Percentiles rank a stretch among this genome's conserved stretches.
Conservation (phyloP, 1,140 invertebrate genomes). For the Capitella teleta region DNA sequence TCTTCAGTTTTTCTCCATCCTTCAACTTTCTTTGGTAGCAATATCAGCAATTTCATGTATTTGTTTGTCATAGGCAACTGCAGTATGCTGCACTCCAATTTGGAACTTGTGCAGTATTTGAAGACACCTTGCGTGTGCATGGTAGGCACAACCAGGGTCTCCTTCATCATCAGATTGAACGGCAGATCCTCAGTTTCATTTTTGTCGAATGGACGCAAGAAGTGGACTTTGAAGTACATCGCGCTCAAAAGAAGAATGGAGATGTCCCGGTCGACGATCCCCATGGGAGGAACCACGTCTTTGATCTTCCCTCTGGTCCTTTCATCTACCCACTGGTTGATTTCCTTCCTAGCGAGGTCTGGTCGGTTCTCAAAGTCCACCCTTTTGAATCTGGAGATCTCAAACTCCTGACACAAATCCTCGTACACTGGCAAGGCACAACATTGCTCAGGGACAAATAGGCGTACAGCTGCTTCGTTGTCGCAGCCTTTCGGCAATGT, state of each 20-base stretch:
- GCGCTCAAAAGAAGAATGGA: slow-evolving; percentile 6
- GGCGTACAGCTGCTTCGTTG: neutral
- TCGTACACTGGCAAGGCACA: slow-evolving; percentile 6
- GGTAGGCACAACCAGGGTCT: slow-evolving; percentile 9
- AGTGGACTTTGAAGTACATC: slow-evolving; percentile 8
- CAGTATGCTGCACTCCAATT: slow-evolving; percentile 10
- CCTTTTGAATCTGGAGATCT: slow-evolving; percentile 7
- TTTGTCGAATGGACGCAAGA: slow-evolving; percentile 9
- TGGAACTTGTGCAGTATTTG: slow-evolving; percentile 1
- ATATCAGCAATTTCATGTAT: slow-evolving; percentile 6
- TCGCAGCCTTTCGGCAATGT: neutral
- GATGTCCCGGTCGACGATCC: slow-evolving; percentile 11
- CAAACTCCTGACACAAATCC: slow-evolving; percentile 3
- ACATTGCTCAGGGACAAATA: too few relatives aligned
- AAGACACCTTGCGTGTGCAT: slow-evolving; percentile 10
- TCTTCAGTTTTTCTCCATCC: slow-evolving; percentile 5
- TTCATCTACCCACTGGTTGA: slow-evolving; percentile 14
- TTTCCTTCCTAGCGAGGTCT: slow-evolving; percentile 15
- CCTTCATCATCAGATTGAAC: slow-evolving; percentile 8
- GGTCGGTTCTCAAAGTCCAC: slow-evolving; percentile 10
- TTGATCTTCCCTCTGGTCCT: slow-evolving; percentile 13
- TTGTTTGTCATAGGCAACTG: slow-evolving; percentile 10
- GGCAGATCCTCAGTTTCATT: slow-evolving; percentile 5
- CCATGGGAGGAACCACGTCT: slow-evolving; percentile 13
- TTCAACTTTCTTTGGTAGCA: slow-evolving; percentile 10